These are phyloP conservation scores for Chloroceryle amazona DNA, from an alignment of 2,797 vertebrate genomes.

Conservation along the genomic window DNA sequence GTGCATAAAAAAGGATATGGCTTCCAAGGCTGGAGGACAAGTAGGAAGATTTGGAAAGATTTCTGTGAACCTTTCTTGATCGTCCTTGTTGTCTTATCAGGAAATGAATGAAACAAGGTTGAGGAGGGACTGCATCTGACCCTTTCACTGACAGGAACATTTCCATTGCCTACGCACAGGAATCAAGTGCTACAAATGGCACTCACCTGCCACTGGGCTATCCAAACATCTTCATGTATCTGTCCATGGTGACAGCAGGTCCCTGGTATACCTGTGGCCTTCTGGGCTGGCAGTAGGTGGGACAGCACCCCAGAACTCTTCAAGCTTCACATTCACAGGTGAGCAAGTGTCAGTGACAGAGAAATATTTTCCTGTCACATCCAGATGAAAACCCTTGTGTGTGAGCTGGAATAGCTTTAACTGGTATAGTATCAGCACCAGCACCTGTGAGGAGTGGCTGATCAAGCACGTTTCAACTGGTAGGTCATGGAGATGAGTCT, in stretches of 20 bases:
- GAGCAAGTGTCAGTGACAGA: not conserved
- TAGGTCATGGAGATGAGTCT: not conserved
- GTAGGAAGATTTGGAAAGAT: not conserved
- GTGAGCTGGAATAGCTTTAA: not conserved
- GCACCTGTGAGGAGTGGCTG: not conserved
- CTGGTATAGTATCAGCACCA: not conserved
- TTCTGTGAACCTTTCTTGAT: not conserved
- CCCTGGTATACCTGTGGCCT: not conserved
- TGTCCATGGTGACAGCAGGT: not conserved
- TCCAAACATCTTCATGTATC: not conserved
- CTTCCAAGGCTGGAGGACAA: not conserved
- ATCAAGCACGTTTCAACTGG: not conserved
- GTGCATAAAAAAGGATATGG: fast-evolving
- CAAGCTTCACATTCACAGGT: not conserved
- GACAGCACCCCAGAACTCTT: not conserved
- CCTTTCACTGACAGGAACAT: not conserved
- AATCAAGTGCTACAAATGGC: not conserved
- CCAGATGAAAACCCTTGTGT: not conserved
- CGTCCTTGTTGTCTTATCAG: not conserved
- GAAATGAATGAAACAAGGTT: not conserved
- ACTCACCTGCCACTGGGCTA: not conserved
- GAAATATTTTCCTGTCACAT: not conserved
- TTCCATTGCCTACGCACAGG: not conserved
- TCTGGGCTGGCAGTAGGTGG: not conserved
- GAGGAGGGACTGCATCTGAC: fast-evolving